These are phyloP conservation scores for Crocidura indochinensis DNA, from an alignment of 2,797 vertebrate genomes.

Conservation along the genomic window DNA sequence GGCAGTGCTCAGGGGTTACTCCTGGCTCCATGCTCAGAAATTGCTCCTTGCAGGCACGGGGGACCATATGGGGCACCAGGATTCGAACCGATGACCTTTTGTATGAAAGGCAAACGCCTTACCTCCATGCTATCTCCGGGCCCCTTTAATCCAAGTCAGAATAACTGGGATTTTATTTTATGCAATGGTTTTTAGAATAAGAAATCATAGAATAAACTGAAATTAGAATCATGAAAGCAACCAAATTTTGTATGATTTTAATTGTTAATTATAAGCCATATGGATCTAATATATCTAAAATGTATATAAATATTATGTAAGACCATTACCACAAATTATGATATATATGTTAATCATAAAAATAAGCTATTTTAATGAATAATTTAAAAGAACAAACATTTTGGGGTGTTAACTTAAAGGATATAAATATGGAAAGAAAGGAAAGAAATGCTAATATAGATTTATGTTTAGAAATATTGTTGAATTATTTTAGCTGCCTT, in stretches of 20 bases:
- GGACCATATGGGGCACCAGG: no score
- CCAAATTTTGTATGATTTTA: slow-evolving; percentile 15
- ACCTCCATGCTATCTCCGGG: no score
- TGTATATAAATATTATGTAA: slow-evolving; percentile 7
- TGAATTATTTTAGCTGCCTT: slow-evolving; percentile 52
- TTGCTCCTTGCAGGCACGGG: no score
- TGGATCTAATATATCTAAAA: neutral
- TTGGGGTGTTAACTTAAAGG: slow-evolving; percentile 38
- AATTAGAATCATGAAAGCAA: neutral
- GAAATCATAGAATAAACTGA: neutral
- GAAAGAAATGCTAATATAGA: neutral
- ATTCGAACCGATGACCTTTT: no score
- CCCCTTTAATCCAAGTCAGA: no score
- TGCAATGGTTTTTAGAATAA: slow-evolving; percentile 31
- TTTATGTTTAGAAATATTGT: slow-evolving; percentile 62
- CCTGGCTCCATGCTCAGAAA: no score
- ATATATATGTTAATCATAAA: no score
- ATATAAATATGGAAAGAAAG: neutral
- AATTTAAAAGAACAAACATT: slow-evolving; percentile 22
- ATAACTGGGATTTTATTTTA: no score
- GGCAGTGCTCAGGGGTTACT: no score
- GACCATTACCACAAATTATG: slow-evolving; percentile 4
- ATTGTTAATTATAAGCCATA: neutral
- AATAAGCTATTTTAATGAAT: slow-evolving; percentile 24
- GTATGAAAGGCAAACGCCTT: no score